phyloP scores from a whole-genome alignment of 2,888 invertebrate genomes.

The Spodoptera littoralis region DNA sequence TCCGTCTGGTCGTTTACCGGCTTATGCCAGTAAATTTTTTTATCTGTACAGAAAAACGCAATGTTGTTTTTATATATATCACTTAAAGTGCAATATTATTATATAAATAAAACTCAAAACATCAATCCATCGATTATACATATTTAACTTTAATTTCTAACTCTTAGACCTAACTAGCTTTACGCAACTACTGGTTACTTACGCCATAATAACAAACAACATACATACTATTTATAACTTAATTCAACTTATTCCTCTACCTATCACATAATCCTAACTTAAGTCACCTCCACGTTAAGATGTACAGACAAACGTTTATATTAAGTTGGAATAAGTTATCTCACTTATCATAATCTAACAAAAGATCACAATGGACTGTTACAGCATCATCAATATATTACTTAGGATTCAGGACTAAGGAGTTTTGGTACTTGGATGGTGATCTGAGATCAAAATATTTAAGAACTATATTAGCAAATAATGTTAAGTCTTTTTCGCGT shows the following conservation, averaged over 20 bases:
- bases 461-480: too few relatives aligned
- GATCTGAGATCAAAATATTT: too few relatives aligned
- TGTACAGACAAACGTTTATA: slow-evolving; percentile 76
- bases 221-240: slow-evolving; percentile 32
- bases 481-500: too few relatives aligned
- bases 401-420: slow-evolving; percentile 33
- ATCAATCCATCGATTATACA: too few relatives aligned
- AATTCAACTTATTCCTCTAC: slow-evolving; percentile 27
- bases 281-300: slow-evolving; percentile 64
- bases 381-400: slow-evolving; percentile 87
- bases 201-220: slow-evolving; percentile 11
- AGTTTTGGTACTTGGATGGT: slow-evolving; percentile 70
- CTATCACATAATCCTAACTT: slow-evolving; percentile 21
- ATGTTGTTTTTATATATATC: too few relatives aligned
- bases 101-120: too few relatives aligned
- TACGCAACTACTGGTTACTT: slow-evolving; percentile 8
- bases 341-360: slow-evolving; percentile 87
- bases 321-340: slow-evolving; percentile 87
- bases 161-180: too few relatives aligned
- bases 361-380: slow-evolving; percentile 87
- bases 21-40: too few relatives aligned
- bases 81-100: too few relatives aligned
- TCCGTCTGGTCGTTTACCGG: too few relatives aligned
- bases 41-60: too few relatives aligned
- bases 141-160: too few relatives aligned